phyloP scores from a whole-genome alignment of 2,113 vertebrate species.

The Chascanopsetta lugubris region DNA sequence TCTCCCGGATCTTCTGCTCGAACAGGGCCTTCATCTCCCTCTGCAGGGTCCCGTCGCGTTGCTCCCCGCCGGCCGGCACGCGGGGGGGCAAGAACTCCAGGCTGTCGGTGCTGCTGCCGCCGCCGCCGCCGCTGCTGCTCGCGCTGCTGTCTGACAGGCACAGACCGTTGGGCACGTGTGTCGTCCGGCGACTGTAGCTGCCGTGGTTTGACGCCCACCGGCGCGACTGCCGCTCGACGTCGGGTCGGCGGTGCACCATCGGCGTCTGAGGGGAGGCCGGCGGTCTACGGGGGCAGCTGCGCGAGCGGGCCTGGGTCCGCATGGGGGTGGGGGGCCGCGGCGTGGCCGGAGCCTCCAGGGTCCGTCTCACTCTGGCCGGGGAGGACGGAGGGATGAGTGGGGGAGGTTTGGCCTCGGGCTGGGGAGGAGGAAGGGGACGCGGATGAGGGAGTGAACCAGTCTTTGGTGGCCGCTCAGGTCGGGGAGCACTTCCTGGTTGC shows the following conservation, averaged over 20 bases:
- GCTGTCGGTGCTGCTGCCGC: slow-evolving; percentile 82
- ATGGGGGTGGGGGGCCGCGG: slow-evolving; percentile 11
- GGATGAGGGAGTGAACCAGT: slow-evolving; percentile 13
- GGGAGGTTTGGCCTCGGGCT: slow-evolving; percentile 26
- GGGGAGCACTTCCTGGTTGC: slow-evolving; percentile 17
- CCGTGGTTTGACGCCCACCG: slow-evolving; percentile 68
- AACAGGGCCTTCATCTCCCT: slow-evolving; percentile 95
- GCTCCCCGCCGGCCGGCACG: slow-evolving; percentile 73
- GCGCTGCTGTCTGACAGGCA: slow-evolving; percentile 85
- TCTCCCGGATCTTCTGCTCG: slow-evolving; percentile 91
- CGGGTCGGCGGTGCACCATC: slow-evolving; percentile 65
- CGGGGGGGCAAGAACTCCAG: slow-evolving; percentile 78
- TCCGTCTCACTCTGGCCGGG: slow-evolving; percentile 65
- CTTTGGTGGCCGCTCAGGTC: slow-evolving; percentile 29
- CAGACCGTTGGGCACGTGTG: slow-evolving; percentile 69
- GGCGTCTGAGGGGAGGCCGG: slow-evolving; percentile 70
- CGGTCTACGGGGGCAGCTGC: slow-evolving; percentile 74
- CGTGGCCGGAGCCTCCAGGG: slow-evolving; percentile 52
- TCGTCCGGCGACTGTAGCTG: slow-evolving; percentile 78
- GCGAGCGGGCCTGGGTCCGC: slow-evolving; percentile 55
- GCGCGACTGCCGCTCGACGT: slow-evolving; percentile 75
- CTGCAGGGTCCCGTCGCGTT: slow-evolving; percentile 89
- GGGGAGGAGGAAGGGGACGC: slow-evolving; percentile 4
- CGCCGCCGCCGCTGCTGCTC: slow-evolving; percentile 82
- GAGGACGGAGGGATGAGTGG: slow-evolving; percentile 63